Conservation (phyloP, 2,888 invertebrate species). For the Tromatobia lineatoria region DNA sequence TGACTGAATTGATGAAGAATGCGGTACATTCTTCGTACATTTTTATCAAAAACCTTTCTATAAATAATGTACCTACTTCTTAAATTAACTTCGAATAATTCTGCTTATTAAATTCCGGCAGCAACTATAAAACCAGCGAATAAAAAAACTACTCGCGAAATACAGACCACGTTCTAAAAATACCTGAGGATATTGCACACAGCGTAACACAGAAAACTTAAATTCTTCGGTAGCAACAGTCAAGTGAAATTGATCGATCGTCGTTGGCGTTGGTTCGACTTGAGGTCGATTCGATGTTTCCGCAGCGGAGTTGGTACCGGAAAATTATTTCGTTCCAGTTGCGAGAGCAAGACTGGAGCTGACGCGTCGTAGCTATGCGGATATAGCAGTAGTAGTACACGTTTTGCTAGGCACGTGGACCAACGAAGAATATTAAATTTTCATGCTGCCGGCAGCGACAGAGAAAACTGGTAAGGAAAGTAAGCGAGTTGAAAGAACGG, state of each 20-base stretch:
- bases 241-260: conserved; percentile 17
- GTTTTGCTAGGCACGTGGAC: conserved; percentile 16
- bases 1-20: too few relatives aligned
- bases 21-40: too few relatives aligned
- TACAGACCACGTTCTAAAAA: not conserved
- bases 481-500: conserved; percentile 17
- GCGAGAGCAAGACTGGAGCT: not conserved
- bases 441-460: conserved; percentile 15
- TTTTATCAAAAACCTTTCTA: too few relatives aligned
- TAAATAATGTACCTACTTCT: too few relatives aligned
- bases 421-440: conserved; percentile 61
- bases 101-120: too few relatives aligned
- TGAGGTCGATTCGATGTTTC: conserved; percentile 12
- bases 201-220: not conserved
- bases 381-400: not conserved
- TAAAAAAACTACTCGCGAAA: not conserved
- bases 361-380: not conserved
- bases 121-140: too few relatives aligned
- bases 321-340: conserved; percentile 31
- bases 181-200: not conserved
- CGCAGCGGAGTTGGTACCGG: not conserved
- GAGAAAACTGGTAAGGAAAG: conserved; percentile 45
- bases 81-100: too few relatives aligned
- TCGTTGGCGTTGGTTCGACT: not conserved
- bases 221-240: not conserved